Conservation (phyloP, 2,113 vertebrate genomes). For the Saimiri boliviensis region DNA sequence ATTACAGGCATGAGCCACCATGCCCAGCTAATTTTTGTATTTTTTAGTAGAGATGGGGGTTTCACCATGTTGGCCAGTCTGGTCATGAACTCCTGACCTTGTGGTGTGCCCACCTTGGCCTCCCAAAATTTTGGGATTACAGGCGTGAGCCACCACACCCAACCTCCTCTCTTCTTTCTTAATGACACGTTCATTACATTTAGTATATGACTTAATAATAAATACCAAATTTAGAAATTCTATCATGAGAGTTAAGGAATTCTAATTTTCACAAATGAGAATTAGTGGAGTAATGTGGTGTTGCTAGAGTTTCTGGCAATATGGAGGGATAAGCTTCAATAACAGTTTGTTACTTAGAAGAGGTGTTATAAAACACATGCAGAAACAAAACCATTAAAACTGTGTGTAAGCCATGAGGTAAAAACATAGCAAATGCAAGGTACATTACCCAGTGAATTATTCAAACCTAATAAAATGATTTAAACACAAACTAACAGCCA, state of each 20-base stretch:
- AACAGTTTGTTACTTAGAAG: not conserved
- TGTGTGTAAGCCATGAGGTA: constrained; percentile 59
- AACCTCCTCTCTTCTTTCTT: not conserved
- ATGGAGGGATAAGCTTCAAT: not conserved
- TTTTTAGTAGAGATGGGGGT: no score
- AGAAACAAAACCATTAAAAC: constrained; percentile 68
- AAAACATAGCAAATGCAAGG: constrained; percentile 63
- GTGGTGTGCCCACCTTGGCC: no score
- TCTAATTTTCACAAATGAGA: not conserved
- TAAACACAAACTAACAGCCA: constrained; percentile 47
- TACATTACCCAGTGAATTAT: constrained; percentile 60
- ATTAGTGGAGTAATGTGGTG: constrained; percentile 16
- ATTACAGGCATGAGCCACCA: no score
- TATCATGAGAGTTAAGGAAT: not conserved
- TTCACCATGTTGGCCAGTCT: no score
- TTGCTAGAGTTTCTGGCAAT: constrained; percentile 42
- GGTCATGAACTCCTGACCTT: no score
- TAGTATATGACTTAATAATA: not conserved
- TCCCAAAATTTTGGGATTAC: no score
- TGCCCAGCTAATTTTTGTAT: no score
- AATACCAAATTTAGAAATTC: not conserved
- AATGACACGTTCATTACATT: not conserved
- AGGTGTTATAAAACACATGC: constrained; percentile 59
- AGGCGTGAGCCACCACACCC: not conserved
- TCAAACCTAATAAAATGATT: constrained; percentile 64